Base-by-base conservation (phyloP, 2,797 vertebrate species). In the Crossoptilon crossoptilon region DNA sequence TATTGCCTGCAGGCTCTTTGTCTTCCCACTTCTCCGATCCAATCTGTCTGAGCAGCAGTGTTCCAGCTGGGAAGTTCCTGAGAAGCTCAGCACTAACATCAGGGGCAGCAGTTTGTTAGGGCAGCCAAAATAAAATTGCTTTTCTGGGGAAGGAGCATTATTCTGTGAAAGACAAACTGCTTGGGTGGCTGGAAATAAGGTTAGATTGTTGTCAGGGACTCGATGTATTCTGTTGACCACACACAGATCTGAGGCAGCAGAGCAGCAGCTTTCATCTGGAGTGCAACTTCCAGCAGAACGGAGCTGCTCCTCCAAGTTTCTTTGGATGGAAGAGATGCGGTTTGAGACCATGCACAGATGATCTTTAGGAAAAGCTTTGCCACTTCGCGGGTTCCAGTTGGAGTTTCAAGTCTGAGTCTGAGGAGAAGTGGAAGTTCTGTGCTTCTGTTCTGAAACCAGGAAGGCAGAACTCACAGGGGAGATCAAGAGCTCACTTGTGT, bases 161-260 rank as follows among this genome's bases (percentile, higher is more conserved):
- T 75, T 59, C 70, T 92, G 76, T 74, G 14, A 29, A 85, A 81
- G 70, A 78, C 77, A 77, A 63, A 68, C 78, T 62, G 72, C 89
- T 87, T 3, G 84, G 93, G 79, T 83, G 77, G 78, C 67, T 15
- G 2, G 69, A 68, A 86, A 59, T 51, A 49, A 92, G 92, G 91
- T 92, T 67, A 88, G 89, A 96, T 94, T 53, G 59, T 94, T 93
- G 76, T 89, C 51, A 58, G 44, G 55, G 62, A 35, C 87, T 85
- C 49, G 26, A 55, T 72, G n/a, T 39, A 2, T 84, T 88, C 62
- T 81, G 73, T 63, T 79, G 92, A 81, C 90, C 77, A 51, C 55
- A 72, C 35, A 1, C 23, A 72, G 58, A 68, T 63, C 43, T 4
- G 26, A 67, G 80, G 29, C 88, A n/a, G 68, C 43, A 78, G 74